Percentiles rank a stretch among this genome's conserved stretches.
These are phyloP conservation scores for Pseudonaja textilis DNA, from an alignment of 2,113 vertebrate genomes.

Conservation along the genomic window DNA sequence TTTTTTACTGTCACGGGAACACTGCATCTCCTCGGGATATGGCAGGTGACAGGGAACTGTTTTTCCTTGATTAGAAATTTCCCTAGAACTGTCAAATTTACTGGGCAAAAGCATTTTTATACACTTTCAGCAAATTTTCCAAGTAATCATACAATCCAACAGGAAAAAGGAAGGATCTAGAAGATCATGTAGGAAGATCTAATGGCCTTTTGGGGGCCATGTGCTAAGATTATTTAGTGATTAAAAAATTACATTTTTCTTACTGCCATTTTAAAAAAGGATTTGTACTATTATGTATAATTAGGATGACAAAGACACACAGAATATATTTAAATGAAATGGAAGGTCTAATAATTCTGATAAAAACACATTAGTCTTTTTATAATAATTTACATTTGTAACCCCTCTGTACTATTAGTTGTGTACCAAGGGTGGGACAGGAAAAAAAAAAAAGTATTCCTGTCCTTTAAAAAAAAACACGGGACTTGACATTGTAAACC, in stretches of 20 bases:
- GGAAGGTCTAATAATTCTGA: slow-evolving; percentile 41
- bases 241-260: not conserved
- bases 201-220: not conserved
- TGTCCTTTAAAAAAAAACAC: slow-evolving; percentile 53
- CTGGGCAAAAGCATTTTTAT: not conserved
- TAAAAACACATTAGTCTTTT: slow-evolving; percentile 61
- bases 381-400: slow-evolving; percentile 71
- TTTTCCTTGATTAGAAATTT: not conserved
- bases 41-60: not conserved
- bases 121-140: not conserved
- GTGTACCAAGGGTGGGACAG: slow-evolving; percentile 45
- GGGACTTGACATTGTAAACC: slow-evolving; percentile 61
- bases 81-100: not conserved
- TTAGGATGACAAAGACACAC: slow-evolving; percentile 30
- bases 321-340: slow-evolving; percentile 54
- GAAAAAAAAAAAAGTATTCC: not conserved
- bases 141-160: not conserved
- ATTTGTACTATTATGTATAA: slow-evolving; percentile 9
- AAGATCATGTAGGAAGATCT: not conserved
- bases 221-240: not conserved
- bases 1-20: not conserved
- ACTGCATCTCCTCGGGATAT: rapidly evolving
- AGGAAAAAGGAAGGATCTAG: not conserved
- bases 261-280: not conserved
- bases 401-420: slow-evolving; percentile 60